Conservation (phyloP, 2,113 vertebrate genomes). For the Sminthopsis crassicaudata region DNA sequence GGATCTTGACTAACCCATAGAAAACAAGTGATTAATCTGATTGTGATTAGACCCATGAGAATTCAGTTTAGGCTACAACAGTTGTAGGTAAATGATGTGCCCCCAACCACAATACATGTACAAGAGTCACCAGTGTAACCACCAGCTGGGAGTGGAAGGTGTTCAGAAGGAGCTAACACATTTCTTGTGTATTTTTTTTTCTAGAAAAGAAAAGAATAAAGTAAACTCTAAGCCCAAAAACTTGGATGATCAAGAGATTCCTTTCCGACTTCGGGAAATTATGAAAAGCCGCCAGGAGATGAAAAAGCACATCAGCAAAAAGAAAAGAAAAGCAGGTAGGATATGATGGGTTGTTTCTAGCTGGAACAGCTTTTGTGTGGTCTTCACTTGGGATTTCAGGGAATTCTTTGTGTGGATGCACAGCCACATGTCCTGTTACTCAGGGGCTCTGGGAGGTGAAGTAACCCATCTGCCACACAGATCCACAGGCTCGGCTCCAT, state of each 20-base stretch:
- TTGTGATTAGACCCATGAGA: background rate
- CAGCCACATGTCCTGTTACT: background rate
- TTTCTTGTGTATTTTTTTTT: background rate
- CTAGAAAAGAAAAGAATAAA: slow-evolving; percentile 78
- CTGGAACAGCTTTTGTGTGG: background rate
- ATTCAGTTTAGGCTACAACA: background rate
- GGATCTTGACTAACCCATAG: background rate
- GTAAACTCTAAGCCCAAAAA: slow-evolving; percentile 82
- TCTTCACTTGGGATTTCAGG: background rate
- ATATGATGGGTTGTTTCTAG: accelerated
- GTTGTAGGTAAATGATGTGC: background rate
- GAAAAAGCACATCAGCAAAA: slow-evolving; percentile 70
- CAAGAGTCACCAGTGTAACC: background rate
- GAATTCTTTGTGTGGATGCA: background rate
- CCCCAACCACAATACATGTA: background rate
- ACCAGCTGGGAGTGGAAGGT: background rate
- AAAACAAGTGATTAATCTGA: background rate
- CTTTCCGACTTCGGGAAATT: slow-evolving; percentile 92
- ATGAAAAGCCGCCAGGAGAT: slow-evolving; percentile 90
- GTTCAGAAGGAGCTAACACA: background rate
- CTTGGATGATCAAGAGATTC: slow-evolving; percentile 91
- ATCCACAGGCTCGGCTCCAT: background rate
- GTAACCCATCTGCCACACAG: background rate
- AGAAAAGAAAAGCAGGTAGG: slow-evolving; percentile 81
- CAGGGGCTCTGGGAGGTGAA: background rate